Percentiles rank a stretch among this genome's conserved stretches.
These are phyloP conservation scores for Chloebia gouldiae DNA, from an alignment of 2,113 vertebrate genomes.

Conservation along the genomic window DNA sequence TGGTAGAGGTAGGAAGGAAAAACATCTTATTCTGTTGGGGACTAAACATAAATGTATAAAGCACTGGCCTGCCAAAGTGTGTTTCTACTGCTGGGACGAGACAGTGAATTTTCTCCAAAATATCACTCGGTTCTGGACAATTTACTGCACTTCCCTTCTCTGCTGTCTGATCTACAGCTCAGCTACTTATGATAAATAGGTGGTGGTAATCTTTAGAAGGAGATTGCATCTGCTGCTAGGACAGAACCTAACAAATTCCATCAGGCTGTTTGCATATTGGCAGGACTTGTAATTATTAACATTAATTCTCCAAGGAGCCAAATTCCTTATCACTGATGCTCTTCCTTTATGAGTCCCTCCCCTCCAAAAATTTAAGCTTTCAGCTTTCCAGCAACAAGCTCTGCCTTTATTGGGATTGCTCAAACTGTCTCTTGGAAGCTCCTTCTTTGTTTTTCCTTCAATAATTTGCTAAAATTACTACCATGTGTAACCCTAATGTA, in stretches of 20 bases:
- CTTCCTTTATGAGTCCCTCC: not conserved
- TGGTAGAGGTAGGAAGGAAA: not conserved
- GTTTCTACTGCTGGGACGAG: not conserved
- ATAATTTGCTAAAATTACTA: not conserved
- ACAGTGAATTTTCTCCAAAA: constrained; percentile 16
- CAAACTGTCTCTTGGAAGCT: not conserved
- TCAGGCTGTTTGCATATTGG: not conserved
- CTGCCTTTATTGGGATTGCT: not conserved
- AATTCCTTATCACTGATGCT: constrained; percentile 46
- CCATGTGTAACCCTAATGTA: not conserved
- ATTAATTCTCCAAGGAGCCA: not conserved
- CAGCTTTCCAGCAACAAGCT: constrained; percentile 17
- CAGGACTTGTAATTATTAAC: not conserved
- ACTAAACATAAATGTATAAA: not conserved
- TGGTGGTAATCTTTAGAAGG: not conserved
- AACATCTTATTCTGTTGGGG: not conserved
- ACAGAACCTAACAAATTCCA: not conserved
- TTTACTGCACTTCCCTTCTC: not conserved
- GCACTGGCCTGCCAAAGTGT: not conserved
- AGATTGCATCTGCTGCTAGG: not conserved
- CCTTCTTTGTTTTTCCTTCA: not conserved
- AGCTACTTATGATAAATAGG: not conserved
- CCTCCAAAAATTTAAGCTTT: not conserved
- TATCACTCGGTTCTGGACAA: not conserved
- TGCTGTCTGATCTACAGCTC: not conserved